phyloP scores from a whole-genome alignment of 2,113 vertebrate genomes.

The Sinocyclocheilus anshuiensis region DNA sequence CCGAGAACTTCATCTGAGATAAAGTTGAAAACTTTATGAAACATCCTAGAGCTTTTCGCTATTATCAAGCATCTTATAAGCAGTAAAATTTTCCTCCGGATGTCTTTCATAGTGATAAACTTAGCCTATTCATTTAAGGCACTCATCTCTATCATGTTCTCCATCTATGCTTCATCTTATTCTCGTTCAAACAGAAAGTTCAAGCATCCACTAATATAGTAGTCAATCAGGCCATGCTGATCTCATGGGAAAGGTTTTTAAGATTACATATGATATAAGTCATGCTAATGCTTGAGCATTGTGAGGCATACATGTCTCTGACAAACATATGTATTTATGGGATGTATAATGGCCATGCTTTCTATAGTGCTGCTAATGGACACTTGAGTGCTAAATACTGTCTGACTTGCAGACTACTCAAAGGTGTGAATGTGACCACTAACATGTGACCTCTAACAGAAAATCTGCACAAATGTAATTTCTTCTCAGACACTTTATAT shows the following conservation, averaged over 20 bases:
- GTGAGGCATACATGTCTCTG: background rate
- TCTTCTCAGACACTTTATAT: background rate
- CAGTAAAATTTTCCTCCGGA: background rate
- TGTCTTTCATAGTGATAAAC: background rate
- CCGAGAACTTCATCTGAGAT: background rate
- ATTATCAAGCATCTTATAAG: background rate
- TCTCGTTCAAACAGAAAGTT: background rate
- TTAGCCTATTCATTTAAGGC: background rate
- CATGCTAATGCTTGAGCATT: background rate
- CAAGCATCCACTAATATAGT: background rate
- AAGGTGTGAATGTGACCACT: background rate
- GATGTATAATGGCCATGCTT: background rate
- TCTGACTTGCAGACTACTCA: background rate
- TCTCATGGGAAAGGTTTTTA: background rate
- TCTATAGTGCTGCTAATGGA: constrained; percentile 3
- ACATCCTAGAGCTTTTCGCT: background rate
- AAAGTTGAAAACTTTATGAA: background rate
- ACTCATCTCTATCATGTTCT: background rate
- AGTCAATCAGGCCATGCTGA: background rate
- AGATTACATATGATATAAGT: background rate
- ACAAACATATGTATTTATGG: background rate
- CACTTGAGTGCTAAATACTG: constrained; percentile 14
- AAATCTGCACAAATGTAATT: background rate
- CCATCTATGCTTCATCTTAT: background rate
- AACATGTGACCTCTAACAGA: background rate